Base-by-base conservation (phyloP, 2,113 vertebrate genomes). In the Cryptomyrus ogoouensis region DNA sequence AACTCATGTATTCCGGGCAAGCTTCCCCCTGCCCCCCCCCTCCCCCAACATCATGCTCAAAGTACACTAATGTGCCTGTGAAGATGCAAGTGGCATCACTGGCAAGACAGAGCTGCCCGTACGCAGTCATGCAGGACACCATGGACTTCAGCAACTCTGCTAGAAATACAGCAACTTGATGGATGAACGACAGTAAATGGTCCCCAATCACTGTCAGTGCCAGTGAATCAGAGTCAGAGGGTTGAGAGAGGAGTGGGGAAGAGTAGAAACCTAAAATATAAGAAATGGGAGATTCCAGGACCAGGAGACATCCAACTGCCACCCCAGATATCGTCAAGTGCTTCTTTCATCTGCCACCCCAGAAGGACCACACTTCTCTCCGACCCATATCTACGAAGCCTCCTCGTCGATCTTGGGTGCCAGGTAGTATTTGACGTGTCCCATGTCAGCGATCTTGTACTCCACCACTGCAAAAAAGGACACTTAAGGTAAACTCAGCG, bases 401-500 rank as follows among this genome's bases (percentile, higher is more conserved):
- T 99, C 98, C 93, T 99, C 98, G 89, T 99, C 98, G 0, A 99
- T 99, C 95, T 99, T 99, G 10, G 98, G 98, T 85, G 98, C 98
- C 95, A 99, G 94, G 93, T 99, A 99, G 91, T 99, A 99, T 92
- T 99, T 99, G 83, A 99, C 92, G 85, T 99, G 98, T 91, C 98
- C 98, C 98, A 99, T 99, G 88, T 99, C 98, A 1, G 98, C 97
- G 9, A 99, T 99, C 96, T 99, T 99, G 95, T 99, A 99, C 93
- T 99, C 98, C 93, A 99, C 98, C 94, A 99, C 98, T 99, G 94
- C 0, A 91, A 21, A 24, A 44, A 53, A 44, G 4, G n/a, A 74
- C 70, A 77, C 31, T 17, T 39, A 5, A 17, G 35, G 31, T 80
- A 8, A 80, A 6, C 5, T 19, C 1, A 80, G 13, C 10, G 3